phyloP scores from a whole-genome alignment of 2,113 vertebrate genomes.

The Hemiscyllium ocellatum region DNA sequence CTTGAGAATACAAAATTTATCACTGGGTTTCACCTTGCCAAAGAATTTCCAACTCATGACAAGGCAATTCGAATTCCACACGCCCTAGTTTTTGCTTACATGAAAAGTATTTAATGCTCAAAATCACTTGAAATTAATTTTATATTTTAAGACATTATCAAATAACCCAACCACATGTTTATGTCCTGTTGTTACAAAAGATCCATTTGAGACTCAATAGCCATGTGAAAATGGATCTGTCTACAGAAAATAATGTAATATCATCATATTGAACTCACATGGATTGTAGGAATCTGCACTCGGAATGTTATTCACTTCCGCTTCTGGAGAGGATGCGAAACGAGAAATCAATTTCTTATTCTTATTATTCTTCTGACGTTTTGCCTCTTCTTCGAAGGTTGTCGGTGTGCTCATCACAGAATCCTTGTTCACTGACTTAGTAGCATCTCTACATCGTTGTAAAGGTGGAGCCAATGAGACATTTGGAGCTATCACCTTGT shows the following conservation, averaged over 20 bases:
- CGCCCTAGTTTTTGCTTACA: not conserved
- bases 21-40: not conserved
- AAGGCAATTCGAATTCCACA: not conserved
- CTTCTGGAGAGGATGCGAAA: not conserved
- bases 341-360: constrained; percentile 5
- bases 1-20: not conserved
- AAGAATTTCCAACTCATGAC: not conserved
- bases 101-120: not conserved
- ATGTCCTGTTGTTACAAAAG: not conserved
- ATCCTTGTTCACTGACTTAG: constrained; percentile 47
- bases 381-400: constrained; percentile 9
- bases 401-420: not conserved
- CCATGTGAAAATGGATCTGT: not conserved
- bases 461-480: constrained; percentile 70
- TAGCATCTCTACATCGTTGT: constrained; percentile 59
- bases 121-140: not conserved
- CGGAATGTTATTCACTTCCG: not conserved
- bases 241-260: not conserved
- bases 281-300: not conserved
- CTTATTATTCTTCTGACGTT: constrained; percentile 19
- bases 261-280: constrained; percentile 9
- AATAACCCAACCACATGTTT: not conserved
- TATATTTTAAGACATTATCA: not conserved
- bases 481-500: constrained; percentile 94
- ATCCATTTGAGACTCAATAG: not conserved